Percentiles rank a stretch among this genome's conserved stretches.
Evolutionary conservation across 1,140 invertebrate species (phyloP).

Genomic region (Bombus polaris): DNA sequence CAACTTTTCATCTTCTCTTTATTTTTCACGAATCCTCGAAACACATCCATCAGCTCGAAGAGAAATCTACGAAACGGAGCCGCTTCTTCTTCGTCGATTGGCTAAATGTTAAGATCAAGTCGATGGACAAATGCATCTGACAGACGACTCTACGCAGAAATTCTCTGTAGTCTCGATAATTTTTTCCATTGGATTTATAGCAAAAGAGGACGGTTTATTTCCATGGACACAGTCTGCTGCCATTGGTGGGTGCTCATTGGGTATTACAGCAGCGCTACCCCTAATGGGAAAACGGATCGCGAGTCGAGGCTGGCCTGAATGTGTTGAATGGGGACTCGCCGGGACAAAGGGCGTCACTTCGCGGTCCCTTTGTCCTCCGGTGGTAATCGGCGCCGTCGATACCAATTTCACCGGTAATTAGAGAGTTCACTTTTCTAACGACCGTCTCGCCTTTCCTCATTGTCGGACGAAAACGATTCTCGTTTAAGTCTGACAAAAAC

Average conservation of each 20-base stretch:
- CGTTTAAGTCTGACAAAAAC: conserved; percentile 23
- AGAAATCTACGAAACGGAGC: too few species aligned
- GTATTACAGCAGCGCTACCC: conserved; percentile 38
- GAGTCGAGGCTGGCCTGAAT: conserved; percentile 43
- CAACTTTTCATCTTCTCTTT: too few species aligned
- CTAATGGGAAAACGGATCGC: conserved; percentile 62
- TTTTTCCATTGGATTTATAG: neutral
- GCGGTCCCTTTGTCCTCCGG: conserved; percentile 55
- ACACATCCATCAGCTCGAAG: too few species aligned
- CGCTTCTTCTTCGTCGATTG: too few species aligned
- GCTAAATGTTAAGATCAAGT: neutral
- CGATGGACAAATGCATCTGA: neutral
- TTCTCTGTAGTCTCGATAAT: neutral
- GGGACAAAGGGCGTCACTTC: conserved; percentile 60
- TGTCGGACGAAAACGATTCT: conserved; percentile 1
- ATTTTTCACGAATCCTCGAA: too few species aligned
- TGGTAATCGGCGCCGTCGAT: conserved; percentile 62
- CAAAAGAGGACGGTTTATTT: neutral
- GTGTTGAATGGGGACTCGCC: conserved; percentile 49
- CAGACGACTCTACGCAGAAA: neutral
- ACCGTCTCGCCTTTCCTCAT: conserved; percentile 14
- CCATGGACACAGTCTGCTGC: neutral
- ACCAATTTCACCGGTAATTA: conserved; percentile 64
- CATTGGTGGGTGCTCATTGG: conserved; percentile 22
- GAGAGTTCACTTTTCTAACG: conserved; percentile 46